Base-by-base conservation (phyloP, 2,888 invertebrate genomes). In the Boloria euphrosyne region DNA sequence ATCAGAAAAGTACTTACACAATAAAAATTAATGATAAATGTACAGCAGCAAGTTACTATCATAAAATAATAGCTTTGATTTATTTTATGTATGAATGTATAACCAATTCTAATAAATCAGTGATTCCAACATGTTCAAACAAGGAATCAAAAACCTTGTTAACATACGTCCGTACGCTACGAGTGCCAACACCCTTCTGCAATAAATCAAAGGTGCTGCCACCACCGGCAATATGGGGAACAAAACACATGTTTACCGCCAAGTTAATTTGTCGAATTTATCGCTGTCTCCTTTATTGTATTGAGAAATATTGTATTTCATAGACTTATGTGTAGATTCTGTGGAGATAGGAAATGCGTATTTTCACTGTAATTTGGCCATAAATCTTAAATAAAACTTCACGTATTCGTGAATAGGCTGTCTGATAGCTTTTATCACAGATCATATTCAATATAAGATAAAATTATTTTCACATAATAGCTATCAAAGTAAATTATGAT, bases 191-290 rank as follows among this genome's bases (percentile, higher is more conserved):
- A 70, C 75, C 87, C 89, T 81, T 77, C 71, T 82, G 82, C 82
- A 73, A 90, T 92, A 92, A 92, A 92, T 92, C 91, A 90, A 79
- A 79, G 74, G 85, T 85, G 89, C 85, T 86, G 90, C 90, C 87
- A 82, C 87, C 88, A 83, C 79, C 87, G 87, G 85, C 87, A 90
- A 90, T 90, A 90, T 90, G 86, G 89, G 89, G 87, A 83, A 85
- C 83, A 83, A 87, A 90, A 91, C 91, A 90, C 87, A 90, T 92
- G 91, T 92, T 90, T 90, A 90, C 91, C 83, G 81, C 85, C 85
- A 83, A 89, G 91, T 91, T 92, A 92, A 92, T 92, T 92, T 91
- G 91, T 88, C 85, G 88, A 89, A 90, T 91, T 89, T 90, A 89
- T 91, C 90, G 83, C 84, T 85, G 89, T 87, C 88, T 87, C 76